phyloP scores from a whole-genome alignment of 2,113 vertebrate genomes.

The Nyctibius bracteatus region DNA sequence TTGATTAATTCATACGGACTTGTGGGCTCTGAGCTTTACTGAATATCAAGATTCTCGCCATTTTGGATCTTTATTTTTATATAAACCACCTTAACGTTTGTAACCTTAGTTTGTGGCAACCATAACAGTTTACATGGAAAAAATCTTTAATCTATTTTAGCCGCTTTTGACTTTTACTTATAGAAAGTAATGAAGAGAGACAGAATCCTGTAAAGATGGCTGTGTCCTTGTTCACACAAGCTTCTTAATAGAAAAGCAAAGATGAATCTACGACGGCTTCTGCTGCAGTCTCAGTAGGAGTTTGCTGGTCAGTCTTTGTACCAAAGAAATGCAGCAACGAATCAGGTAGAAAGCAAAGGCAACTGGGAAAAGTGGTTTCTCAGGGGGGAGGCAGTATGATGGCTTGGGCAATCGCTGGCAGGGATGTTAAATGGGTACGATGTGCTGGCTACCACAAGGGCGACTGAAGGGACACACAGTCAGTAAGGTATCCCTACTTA shows the following conservation, averaged over 20 bases:
- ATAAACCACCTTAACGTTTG: not conserved
- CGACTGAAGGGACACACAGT: not conserved
- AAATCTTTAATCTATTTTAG: not conserved
- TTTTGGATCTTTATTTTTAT: not conserved
- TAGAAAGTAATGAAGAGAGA: not conserved
- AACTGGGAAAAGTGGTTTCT: not conserved
- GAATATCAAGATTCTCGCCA: not conserved
- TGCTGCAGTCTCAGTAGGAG: not conserved
- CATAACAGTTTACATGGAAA: not conserved
- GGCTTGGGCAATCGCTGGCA: not conserved
- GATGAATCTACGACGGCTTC: not conserved
- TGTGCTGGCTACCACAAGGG: not conserved
- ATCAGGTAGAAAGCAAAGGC: not conserved
- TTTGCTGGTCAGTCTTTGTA: not conserved
- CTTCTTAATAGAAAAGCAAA: not conserved
- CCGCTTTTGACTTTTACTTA: not conserved
- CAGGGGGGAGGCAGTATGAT: not conserved
- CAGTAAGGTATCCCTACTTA: not conserved
- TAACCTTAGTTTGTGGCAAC: not conserved
- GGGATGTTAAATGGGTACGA: not conserved
- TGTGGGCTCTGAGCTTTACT: not conserved
- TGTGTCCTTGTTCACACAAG: not conserved
- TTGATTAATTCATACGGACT: not conserved
- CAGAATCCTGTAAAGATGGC: not conserved
- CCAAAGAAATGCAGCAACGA: not conserved